Evolutionary conservation across 2,113 vertebrate species (phyloP), one percentile per base, ranked within the genome.

Genomic region (Mola mola): DNA sequence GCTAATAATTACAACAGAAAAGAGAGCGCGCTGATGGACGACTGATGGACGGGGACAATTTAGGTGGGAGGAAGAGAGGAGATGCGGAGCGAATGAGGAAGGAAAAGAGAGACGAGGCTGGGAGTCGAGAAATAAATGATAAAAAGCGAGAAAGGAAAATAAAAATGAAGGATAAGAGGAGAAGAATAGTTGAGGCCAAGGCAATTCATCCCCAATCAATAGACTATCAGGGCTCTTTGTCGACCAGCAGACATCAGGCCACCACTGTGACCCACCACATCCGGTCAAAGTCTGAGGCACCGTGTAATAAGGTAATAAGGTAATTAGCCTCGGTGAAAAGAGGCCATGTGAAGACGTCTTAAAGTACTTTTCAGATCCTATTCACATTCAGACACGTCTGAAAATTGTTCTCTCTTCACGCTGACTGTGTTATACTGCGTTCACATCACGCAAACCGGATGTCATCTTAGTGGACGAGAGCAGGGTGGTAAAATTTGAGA

Each of bases 151-250:
- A n/a, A n/a, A n/a, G n/a, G 9, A 17, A 20, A 55, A 43, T 29
- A 4, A 37, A 51, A 41, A 36, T 37, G 44, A 44, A 37, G 40
- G 33, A 31, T 43, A 46, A 63, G 16, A 36, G 40, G 15, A 21
- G 26, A 25, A 68, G 16, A 57, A 44, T 7, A 34, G 49, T 41
- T 19, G 34, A 74, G 53, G 48, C 42, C 5, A 71, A 77, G 58
- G 38, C 25, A 53, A 47, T 67, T 65, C 34, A 52, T 38, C 17
- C 42, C 36, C 26, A 36, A 74, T 79, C 75, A 76, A 61, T 58
- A 61, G 42, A 40, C 57, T 19, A 52, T 67, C 66, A 22, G 34
- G 24, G 48, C 69, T 62, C 59, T 58, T 62, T 42, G 59, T 68
- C 57, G 57, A 37, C 49, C 33, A 12, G 8, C 6, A 53, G 53